Evolutionary conservation across 2,888 invertebrate species (phyloP), one percentile per base, ranked within the genome.

Genomic region (Polymixis flavicincta): DNA sequence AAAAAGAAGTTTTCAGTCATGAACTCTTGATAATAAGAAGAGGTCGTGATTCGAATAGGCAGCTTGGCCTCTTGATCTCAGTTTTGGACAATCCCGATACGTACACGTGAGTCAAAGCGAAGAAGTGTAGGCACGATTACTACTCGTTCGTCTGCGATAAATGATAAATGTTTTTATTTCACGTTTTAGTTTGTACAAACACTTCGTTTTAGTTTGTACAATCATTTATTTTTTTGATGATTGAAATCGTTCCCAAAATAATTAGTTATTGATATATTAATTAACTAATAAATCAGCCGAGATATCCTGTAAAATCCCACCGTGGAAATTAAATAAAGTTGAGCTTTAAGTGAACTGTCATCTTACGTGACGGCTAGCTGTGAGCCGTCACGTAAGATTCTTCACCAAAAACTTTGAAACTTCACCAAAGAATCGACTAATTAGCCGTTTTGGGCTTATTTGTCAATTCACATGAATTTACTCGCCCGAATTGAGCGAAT

Each of bases 21-120:
- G 9, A 45, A 71, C 55, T 59, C 9, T 59, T 64, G 76, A 64
- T 64, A 59, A 72, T 14, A 5, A 17, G 3, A 0, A 59, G 50
- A 55, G 22, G 42, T 71, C 13, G 45, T 28, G 57, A 52, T 78
- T 42, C 1, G n/a, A 64, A 71, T 71, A 22, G 71, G 57, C 42
- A 19, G 42, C 19, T 57, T 14, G 76, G 63, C 45, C 61, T 32
- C 14, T 63, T 50, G 50, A 55, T 22, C 50, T 77, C 7, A 2
- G 22, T 57, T 76, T 78, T 6, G 78, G 78, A 63, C 55, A 78
- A 63, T 76, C 71, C 78, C 71, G 9, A 72, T 71, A 32, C 37
- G 48, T n/a, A 22, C 3, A 32, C 45, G 19, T 77, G 32, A 78
- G 7, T 48, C 52, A 64, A 64, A n/a, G 52, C 22, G 45, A n/a